A percentile compares a stretch with the other conserved stretches of the same genome.
Conservation (phyloP, 2,113 vertebrate species). For the Dicrurus megarhynchus region DNA sequence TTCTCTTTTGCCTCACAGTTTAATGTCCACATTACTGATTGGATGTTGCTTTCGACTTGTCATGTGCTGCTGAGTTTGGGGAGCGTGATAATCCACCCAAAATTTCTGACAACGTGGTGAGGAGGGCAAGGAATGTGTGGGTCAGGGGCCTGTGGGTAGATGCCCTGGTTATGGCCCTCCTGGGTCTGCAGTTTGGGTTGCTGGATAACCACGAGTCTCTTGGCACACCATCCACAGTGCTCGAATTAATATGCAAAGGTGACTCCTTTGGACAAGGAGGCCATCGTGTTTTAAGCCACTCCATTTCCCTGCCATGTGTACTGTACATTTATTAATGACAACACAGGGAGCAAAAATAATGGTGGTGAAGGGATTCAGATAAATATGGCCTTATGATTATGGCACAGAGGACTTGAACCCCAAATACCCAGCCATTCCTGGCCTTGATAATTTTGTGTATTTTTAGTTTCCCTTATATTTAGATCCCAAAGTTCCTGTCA, state of each 20-base stretch:
- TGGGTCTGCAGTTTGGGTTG: constrained; percentile 13
- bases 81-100: neutral
- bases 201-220: neutral
- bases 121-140: neutral
- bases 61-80: rapidly evolving
- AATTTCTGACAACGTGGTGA: neutral
- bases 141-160: neutral
- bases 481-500: constrained; percentile 25
- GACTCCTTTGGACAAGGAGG: constrained; percentile 47
- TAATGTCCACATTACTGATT: rapidly evolving
- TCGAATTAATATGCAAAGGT: neutral
- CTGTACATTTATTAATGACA: constrained; percentile 47
- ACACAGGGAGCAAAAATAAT: constrained; percentile 1
- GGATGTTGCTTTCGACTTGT: neutral
- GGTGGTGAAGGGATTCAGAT: neutral
- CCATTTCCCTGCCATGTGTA: constrained; percentile 16
- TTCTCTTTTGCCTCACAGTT: neutral
- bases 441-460: constrained; percentile 21
- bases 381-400: neutral
- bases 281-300: constrained; percentile 39
- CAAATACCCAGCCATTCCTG: constrained; percentile 1
- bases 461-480: constrained; percentile 62
- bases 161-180: neutral
- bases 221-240: constrained; percentile 17
- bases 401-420: neutral